Evolutionary conservation across 2,797 vertebrate species (phyloP).

Genomic region (Tachyglossus aculeatus): DNA sequence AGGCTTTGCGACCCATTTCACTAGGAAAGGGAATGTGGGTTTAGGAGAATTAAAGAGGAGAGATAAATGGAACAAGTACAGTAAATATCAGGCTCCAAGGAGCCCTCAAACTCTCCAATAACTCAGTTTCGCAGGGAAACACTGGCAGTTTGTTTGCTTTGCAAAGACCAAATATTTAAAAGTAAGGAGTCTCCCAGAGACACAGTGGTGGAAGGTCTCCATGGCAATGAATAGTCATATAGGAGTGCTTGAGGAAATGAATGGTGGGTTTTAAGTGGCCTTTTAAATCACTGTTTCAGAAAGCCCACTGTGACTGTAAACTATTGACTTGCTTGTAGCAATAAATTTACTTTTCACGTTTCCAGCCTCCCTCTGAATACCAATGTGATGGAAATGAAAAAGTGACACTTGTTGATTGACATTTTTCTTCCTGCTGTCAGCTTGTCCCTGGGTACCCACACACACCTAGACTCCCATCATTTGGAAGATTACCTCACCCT

Average conservation of each 20-base stretch:
- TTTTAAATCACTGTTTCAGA: constrained; percentile 68
- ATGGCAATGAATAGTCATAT: constrained; percentile 48
- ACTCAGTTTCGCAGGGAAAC: constrained; percentile 48
- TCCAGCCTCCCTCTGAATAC: constrained; percentile 56
- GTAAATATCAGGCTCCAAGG: constrained; percentile 38
- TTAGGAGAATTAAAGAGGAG: constrained; percentile 47
- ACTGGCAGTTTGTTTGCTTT: constrained; percentile 30
- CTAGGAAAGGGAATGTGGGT: constrained; percentile 34
- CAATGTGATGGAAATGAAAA: constrained; percentile 67
- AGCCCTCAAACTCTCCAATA: constrained; percentile 51
- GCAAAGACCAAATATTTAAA: constrained; percentile 49
- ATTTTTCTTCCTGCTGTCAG: constrained; percentile 39
- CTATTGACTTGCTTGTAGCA: constrained; percentile 71
- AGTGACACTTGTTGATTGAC: constrained; percentile 37
- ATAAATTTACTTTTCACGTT: constrained; percentile 68
- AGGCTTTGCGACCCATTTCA: constrained; percentile 23
- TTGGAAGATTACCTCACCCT: constrained; percentile 54
- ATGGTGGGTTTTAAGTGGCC: constrained; percentile 50
- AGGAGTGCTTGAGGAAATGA: constrained; percentile 54
- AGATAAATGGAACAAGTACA: constrained; percentile 24
- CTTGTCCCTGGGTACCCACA: constrained; percentile 31
- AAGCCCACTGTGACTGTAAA: constrained; percentile 66
- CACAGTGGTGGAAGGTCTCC: constrained; percentile 34
- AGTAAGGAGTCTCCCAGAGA: constrained; percentile 25
- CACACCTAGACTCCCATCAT: constrained; percentile 39